Evolutionary conservation across 2,888 invertebrate species (phyloP), one percentile per base, ranked within the genome.

Genomic region (Hemaris fuciformis): DNA sequence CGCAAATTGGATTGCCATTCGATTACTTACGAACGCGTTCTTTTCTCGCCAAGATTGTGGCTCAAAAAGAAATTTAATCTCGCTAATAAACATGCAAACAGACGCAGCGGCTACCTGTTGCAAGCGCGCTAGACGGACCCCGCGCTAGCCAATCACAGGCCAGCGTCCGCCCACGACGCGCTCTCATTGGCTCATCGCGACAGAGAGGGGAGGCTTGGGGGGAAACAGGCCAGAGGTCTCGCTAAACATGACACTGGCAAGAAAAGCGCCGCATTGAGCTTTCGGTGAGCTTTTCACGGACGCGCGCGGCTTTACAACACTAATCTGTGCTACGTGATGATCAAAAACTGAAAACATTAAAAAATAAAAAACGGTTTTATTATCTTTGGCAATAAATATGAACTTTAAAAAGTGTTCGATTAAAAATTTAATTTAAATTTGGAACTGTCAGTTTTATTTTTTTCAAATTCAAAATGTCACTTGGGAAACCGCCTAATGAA

Each of bases 21-120:
- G 80, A 84, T 83, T 81, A 80, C 81, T 73, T 71, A 66, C 73
- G 68, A 75, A 66, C 76, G 80, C 83, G 80, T 79, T 83, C 81
- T 79, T 80, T 80, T 81, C 78, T 72, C 76, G 69, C 80, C 81
- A 77, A 85, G 87, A 85, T 85, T 83, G 87, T 81, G 85, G 86
- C 77, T 84, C 79, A 85, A 89, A 89, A 91, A 87, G 81, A 85
- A 88, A 89, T 87, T 88, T 88, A 89, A 91, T 91, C 90, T 85
- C 75, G 81, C 91, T 92, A 91, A 91, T 91, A 91, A 90, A 90
- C 89, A 91, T 88, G 90, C 90, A 90, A 89, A 91, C 89, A 91
- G 87, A 85, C 85, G 81, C 84, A 80, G 74, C 77, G 81, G 84
- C 84, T 87, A 93, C 93, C 94, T 94, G 85, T 95, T 94, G 81